Base-by-base conservation (phyloP, 2,797 vertebrate species). In the Picus viridis region DNA sequence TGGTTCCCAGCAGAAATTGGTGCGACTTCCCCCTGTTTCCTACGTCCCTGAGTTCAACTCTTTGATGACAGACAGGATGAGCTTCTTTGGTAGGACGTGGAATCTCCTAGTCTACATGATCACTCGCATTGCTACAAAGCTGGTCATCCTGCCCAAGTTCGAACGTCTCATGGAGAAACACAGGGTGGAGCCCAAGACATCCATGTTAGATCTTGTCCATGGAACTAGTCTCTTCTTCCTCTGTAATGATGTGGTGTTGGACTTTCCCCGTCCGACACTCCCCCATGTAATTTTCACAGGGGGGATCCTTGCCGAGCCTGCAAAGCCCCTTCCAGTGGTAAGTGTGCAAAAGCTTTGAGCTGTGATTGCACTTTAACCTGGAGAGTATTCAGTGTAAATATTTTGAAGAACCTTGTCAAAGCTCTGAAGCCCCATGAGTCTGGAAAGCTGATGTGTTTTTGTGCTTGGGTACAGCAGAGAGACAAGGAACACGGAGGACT, bases 11-110 rank as follows among this genome's bases (percentile, higher is more conserved):
- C 97, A 0, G 97, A 97, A 85, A 97, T 96, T 77, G 96, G 96
- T 51, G 97, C 97, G 4, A 92, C 95, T 6, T 96, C 97, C 3
- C 3, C 97, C 97, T 2, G 24, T 98, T 62, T 84, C 97, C 39
- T 98, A 97, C 22, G 97, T 98, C 19, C 97, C 97, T 0, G 97
- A 97, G 70, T 97, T 98, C 89, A 97, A 98, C 82, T 98, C 97
- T 34, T 83, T 96, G 59, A 92, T 97, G 95, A 97, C 97, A 19
- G 97, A 98, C 63, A 94, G 68, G 56, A 97, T 97, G 97, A 29
- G 59, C 67, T 95, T 97, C 89, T 83, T 95, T 53, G 97, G 96
- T 12, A 96, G 97, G 51, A 86, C 94, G 53, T 97, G 96, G 95
- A 97, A 97, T 82, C 91, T 96, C 45, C 41, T 96, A 16, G 92